Conservation (phyloP, 2,888 invertebrate genomes). For the Lasioglossum malachurum region DNA sequence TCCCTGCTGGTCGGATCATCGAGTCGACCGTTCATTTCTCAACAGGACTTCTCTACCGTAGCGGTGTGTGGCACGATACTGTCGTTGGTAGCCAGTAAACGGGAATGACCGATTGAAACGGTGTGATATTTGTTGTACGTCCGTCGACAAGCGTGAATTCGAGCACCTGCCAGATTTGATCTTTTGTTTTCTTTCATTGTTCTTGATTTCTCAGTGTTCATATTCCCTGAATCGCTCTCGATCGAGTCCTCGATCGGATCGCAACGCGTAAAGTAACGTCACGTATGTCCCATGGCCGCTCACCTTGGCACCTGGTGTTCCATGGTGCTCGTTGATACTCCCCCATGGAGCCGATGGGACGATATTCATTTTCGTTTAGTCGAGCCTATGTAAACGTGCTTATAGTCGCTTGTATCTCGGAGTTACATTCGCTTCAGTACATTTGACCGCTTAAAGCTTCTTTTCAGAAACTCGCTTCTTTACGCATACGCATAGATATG, state of each 20-base stretch:
- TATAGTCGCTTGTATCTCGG: constrained; percentile 61
- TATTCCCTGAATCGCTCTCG: constrained; percentile 26
- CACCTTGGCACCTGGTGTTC: constrained; percentile 36
- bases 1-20: constrained; percentile 27
- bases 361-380: constrained; percentile 44
- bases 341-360: constrained; percentile 1
- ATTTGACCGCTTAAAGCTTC: constrained; percentile 65
- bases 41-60: constrained; percentile 13
- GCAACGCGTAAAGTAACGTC: not conserved
- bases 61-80: constrained; percentile 41
- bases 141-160: not conserved
- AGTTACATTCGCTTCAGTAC: constrained; percentile 60
- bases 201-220: not conserved
- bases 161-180: not conserved
- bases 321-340: constrained; percentile 16
- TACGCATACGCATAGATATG: constrained; percentile 54
- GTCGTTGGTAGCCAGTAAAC: constrained; percentile 31
- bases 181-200: not conserved
- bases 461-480: constrained; percentile 57
- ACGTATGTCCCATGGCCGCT: constrained; percentile 75
- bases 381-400: constrained; percentile 60
- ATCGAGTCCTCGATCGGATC: constrained; percentile 34
- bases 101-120: constrained; percentile 44
- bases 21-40: constrained; percentile 30
- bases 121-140: constrained; percentile 48